Base-by-base conservation (phyloP, 1,140 invertebrate genomes). In the Listronotus bonariensis region DNA sequence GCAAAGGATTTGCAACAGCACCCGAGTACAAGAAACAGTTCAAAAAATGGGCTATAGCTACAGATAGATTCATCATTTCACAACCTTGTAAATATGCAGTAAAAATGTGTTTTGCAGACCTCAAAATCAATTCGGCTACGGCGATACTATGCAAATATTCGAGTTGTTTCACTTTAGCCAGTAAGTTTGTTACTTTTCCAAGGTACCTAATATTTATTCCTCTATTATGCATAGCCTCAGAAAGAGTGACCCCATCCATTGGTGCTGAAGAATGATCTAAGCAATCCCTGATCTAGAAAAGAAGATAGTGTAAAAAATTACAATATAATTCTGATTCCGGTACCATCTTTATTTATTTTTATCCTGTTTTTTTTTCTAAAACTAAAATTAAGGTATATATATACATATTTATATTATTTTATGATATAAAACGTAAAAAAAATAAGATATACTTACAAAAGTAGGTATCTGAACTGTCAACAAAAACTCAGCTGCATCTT, bases 191-290 rank as follows among this genome's bases (percentile, higher is more conserved):
- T 17, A 97, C 86, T 82, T 92, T 91, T 26, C 96, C 96, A 52
- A 99, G 83, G 79, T 99, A 99, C 58, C 97, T 86, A 58, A 99
- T 90, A 79, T 99, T 99, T 68, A 99, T 98, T 56, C 97, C 97
- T 70, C 92, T 87, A 67, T 88, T 89, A 80, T 99, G 97, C 74
- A 99, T 82, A 0, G 93, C 89, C 78, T 98, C 95, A 1, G 92
- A 88, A n/a, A 99, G 82, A n/a, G 93, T 96, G 17, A 84, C 82
- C 17, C 97, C 97, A 82, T 99, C 97, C 86, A 98, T 95, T 3
- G 95, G 93, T 10, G 94, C 92, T 8, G 92, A 88, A 4, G 91
- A 88, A 77, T 98, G 95, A 77, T 97, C 93, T 70, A 95, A 80
- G 74, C 93, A 96, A 74, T 98, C 96, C 59, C 91, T 87, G 51